These are phyloP conservation scores for Mellivora capensis DNA, from an alignment of 2,113 vertebrate species.

Conservation along the genomic window DNA sequence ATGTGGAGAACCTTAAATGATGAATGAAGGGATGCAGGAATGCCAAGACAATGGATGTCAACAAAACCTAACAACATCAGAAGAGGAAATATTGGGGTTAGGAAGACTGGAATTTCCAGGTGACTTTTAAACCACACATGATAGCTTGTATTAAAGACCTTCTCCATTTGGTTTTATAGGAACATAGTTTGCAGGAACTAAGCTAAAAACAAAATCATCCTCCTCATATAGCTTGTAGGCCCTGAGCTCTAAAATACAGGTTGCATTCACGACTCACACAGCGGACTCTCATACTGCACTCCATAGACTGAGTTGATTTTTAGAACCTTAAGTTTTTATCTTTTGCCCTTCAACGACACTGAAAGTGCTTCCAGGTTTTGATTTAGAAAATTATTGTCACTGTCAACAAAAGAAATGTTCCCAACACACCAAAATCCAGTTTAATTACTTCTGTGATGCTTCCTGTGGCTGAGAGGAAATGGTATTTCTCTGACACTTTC, in stretches of 20 bases:
- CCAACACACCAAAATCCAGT: conserved; percentile 73
- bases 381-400: conserved; percentile 78
- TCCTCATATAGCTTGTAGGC: not conserved
- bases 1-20: not conserved
- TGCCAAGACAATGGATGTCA: not conserved
- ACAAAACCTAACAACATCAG: not conserved
- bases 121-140: not conserved
- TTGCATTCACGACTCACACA: conserved; percentile 9
- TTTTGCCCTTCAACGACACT: conserved; percentile 74
- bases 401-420: conserved; percentile 80
- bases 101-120: not conserved
- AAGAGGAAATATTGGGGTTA: not conserved
- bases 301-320: conserved; percentile 75
- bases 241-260: conserved; percentile 28
- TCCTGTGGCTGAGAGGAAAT: conserved; percentile 60
- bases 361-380: conserved; percentile 72
- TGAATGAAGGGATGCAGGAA: not conserved
- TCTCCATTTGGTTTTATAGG: not conserved
- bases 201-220: not conserved
- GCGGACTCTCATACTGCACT: not conserved
- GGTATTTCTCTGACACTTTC: conserved; percentile 68
- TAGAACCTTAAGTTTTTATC: conserved; percentile 69
- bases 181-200: not conserved
- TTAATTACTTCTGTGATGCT: conserved; percentile 79
- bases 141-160: not conserved